Evolutionary conservation across 2,113 vertebrate species (phyloP).

Genomic region (Poeciliopsis turrubarensis): DNA sequence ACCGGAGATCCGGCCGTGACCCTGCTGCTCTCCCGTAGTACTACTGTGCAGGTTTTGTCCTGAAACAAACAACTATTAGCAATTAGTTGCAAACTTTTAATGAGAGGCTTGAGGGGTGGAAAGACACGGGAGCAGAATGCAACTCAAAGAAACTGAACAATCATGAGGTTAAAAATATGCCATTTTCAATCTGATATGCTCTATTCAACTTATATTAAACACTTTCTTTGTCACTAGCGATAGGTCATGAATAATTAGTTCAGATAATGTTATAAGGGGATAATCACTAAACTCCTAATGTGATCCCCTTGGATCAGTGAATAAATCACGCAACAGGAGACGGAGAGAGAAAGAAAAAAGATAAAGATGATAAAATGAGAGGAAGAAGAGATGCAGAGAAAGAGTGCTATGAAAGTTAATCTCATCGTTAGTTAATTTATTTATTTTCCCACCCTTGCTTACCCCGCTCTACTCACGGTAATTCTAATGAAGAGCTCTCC

Average conservation of each 20-base stretch:
- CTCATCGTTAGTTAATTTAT: slow-evolving; percentile 62
- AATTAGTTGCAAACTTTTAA: slow-evolving; percentile 39
- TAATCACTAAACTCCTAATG: slow-evolving; percentile 57
- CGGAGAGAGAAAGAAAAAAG: slow-evolving; percentile 12
- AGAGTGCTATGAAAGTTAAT: slow-evolving; percentile 66
- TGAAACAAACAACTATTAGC: slow-evolving; percentile 44
- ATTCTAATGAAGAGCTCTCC: slow-evolving; percentile 86
- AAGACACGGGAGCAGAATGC: not conserved
- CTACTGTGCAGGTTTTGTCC: slow-evolving; percentile 51
- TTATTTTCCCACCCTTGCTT: slow-evolving; percentile 54
- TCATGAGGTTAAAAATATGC: not conserved
- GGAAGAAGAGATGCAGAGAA: slow-evolving; percentile 17
- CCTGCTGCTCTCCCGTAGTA: slow-evolving; percentile 40
- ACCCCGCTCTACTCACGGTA: slow-evolving; percentile 67
- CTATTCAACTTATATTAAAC: slow-evolving; percentile 18
- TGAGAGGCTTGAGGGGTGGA: not conserved
- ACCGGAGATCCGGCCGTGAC: slow-evolving; percentile 58
- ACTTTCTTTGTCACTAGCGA: slow-evolving; percentile 48
- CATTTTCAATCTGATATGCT: not conserved
- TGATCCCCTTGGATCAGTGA: slow-evolving; percentile 55
- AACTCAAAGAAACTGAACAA: not conserved
- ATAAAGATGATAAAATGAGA: slow-evolving; percentile 4
- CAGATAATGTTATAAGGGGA: slow-evolving; percentile 50
- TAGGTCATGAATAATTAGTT: slow-evolving; percentile 55
- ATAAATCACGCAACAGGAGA: slow-evolving; percentile 65